Evolutionary conservation across 2,113 vertebrate genomes (phyloP).

Genomic region (Microcebus tavaratra): DNA sequence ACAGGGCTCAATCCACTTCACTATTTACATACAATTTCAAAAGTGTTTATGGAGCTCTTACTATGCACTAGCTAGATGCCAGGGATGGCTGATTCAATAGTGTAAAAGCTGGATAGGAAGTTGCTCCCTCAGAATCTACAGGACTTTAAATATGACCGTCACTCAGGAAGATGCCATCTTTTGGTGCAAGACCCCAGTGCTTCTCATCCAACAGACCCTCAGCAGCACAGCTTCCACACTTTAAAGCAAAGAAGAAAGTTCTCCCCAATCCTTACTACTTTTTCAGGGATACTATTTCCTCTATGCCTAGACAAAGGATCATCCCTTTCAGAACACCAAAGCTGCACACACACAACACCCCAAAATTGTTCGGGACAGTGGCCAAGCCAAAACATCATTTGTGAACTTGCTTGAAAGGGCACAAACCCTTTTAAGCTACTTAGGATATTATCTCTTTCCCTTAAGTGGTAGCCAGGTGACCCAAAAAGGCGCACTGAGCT

Average conservation of each 20-base stretch:
- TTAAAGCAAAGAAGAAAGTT: background rate
- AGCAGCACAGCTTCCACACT: background rate
- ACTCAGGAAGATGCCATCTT: background rate
- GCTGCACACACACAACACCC: background rate
- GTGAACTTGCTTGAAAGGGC: conserved; percentile 19
- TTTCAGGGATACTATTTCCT: background rate
- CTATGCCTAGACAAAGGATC: background rate
- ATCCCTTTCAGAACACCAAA: background rate
- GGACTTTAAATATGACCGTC: background rate
- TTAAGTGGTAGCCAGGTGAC: conserved; percentile 64
- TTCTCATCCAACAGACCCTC: too few relatives aligned
- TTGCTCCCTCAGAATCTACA: background rate
- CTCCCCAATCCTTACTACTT: background rate
- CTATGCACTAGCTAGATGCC: fast-evolving
- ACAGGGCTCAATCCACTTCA: too few relatives aligned
- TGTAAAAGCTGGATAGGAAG: background rate
- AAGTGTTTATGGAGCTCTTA: background rate
- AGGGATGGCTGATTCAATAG: background rate
- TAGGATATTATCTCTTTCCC: conserved; percentile 44
- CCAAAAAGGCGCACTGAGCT: background rate
- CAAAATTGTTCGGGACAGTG: background rate
- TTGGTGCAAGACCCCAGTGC: background rate
- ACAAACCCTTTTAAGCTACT: conserved; percentile 51
- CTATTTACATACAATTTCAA: background rate
- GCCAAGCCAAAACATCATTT: background rate